Conservation (phyloP, 2,797 vertebrate genomes). For the Xenopus petersii region DNA sequence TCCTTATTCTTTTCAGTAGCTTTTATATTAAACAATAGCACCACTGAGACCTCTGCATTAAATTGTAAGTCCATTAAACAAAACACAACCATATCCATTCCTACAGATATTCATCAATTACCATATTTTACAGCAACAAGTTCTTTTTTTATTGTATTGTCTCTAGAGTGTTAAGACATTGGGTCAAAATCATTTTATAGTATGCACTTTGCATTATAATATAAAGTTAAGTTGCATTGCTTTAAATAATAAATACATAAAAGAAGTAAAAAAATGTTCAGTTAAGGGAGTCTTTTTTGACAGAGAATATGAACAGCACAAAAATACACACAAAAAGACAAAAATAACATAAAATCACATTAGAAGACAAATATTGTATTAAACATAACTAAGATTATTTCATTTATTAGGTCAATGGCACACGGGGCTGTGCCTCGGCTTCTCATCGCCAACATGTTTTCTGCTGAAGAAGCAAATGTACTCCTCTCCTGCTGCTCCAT, state of each 20-base stretch:
- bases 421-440: no score
- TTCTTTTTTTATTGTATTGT: slow-evolving; percentile 40
- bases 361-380: no score
- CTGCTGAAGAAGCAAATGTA: no score
- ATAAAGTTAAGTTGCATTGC: background rate
- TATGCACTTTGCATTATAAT: slow-evolving; percentile 30
- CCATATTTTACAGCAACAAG: slow-evolving; percentile 54
- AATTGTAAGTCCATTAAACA: slow-evolving; percentile 63
- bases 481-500: no score
- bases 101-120: slow-evolving; percentile 58
- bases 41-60: slow-evolving; percentile 52
- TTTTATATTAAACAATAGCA: slow-evolving; percentile 61
- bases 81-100: slow-evolving; percentile 56
- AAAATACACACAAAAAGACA: no score
- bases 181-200: slow-evolving; percentile 19
- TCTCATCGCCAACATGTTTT: no score
- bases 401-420: no score
- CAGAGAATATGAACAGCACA: no score
- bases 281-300: background rate
- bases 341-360: no score
- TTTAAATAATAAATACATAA: slow-evolving; percentile 29
- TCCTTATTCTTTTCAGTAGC: slow-evolving; percentile 42
- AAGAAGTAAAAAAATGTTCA: slow-evolving; percentile 5
- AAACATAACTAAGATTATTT: no score
- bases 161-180: slow-evolving; percentile 42